Base-by-base conservation (phyloP, 1,140 invertebrate species). In the Phymorhynchus buccinoides region DNA sequence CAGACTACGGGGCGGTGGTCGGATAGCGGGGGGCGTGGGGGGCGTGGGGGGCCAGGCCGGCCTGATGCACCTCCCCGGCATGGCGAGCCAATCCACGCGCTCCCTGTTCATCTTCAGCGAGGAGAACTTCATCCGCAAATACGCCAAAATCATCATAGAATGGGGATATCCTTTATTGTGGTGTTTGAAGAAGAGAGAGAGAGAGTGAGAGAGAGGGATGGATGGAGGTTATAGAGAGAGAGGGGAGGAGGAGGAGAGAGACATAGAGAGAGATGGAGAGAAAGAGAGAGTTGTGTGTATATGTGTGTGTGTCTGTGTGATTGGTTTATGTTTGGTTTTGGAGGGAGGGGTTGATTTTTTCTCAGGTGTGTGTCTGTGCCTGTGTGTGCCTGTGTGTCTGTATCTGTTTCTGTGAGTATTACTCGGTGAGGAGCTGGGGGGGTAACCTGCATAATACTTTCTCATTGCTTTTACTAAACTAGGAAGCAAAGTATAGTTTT, bases 81-180 rank as follows among this genome's bases (percentile, higher is more conserved):
- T 90, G 39, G 88, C 87, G 12, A 80, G 81, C 44, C 73, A 88
- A 62, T 87, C 84, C 80, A 90, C 86, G 27, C 85, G 92, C 37
- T 94, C 98, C 93, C 96, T 99, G 93, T 99, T 99, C 95, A 96
- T 99, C 94, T 96, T 99, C 94, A 97, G 97, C 94, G 98, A 99
- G 94, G 97, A 99, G 94, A 99, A 99, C 94, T 96, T 96, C 94
- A 96, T 99, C 94, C 95, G 98, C 94, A 96, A 96, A 95, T 98
- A 99, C 94, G 99, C 98, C 94, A 97, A 97, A 94, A 98, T 98
- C 95, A 98, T 99, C 95, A 99, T 99, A 94, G 98, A 99, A 96
- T 99, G 98, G 98, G 97, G 97, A 96, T 96, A 96, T 96, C 96
- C 96, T 96, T 96, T 96, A 16, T 71, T 9, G 9, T 71, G 18